Percentiles rank a stretch among this genome's conserved stretches.
Evolutionary conservation across 1,140 invertebrate species (phyloP).

Genomic region (Pectinophora gossypiella): DNA sequence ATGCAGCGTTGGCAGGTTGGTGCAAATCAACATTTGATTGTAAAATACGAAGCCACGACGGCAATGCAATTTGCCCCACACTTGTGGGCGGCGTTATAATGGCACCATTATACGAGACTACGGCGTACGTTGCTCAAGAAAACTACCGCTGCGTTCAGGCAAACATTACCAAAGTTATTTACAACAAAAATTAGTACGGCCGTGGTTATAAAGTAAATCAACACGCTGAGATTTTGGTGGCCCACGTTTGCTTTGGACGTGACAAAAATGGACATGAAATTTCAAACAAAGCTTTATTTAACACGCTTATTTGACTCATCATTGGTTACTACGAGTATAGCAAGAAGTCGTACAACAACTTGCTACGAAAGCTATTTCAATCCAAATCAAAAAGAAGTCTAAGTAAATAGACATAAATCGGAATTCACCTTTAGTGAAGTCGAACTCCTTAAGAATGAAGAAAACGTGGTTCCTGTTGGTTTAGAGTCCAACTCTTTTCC

Average conservation of each 20-base stretch:
- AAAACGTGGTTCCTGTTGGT: background rate
- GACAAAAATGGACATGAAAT: background rate
- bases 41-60: constrained; percentile 63
- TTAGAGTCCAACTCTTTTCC: background rate
- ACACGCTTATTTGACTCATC: too few relatives aligned
- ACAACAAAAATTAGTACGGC: constrained; percentile 20
- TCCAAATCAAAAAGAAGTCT: too few relatives aligned
- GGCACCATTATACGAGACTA: constrained; percentile 57
- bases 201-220: constrained; percentile 20
- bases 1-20: constrained; percentile 53
- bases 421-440: too few relatives aligned
- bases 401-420: too few relatives aligned
- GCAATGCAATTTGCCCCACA: constrained; percentile 66
- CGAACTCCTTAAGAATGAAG: too few relatives aligned
- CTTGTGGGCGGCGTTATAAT: constrained; percentile 71
- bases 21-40: constrained; percentile 71
- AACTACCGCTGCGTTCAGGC: constrained; percentile 47
- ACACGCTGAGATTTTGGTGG: constrained; percentile 12
- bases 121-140: constrained; percentile 59
- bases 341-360: too few relatives aligned
- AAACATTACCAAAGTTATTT: constrained; percentile 38
- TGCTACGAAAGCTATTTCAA: too few relatives aligned
- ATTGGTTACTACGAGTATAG: too few relatives aligned
- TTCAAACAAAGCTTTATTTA: too few relatives aligned
- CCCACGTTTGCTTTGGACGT: background rate